phyloP scores from a whole-genome alignment of 2,113 vertebrate genomes.

The Aleadryas rufinucha region DNA sequence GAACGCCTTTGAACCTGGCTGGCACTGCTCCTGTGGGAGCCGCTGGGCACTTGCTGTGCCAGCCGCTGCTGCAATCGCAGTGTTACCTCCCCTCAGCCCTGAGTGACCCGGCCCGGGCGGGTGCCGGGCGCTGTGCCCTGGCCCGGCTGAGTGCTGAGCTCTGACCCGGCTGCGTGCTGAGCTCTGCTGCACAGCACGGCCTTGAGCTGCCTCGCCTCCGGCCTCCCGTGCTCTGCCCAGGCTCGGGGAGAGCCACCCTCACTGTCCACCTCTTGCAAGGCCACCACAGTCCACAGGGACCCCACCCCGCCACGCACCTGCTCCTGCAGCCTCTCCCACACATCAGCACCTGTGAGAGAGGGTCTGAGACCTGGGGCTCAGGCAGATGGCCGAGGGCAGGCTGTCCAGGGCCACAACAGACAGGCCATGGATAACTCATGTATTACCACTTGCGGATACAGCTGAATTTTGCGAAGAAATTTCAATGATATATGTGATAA shows the following conservation, averaged over 20 bases:
- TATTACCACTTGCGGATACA: background rate
- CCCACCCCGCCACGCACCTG: fast-evolving
- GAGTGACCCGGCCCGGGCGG: fast-evolving
- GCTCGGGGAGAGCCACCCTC: background rate
- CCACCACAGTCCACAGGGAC: fast-evolving
- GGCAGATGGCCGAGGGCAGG: fast-evolving
- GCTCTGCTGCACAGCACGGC: fast-evolving
- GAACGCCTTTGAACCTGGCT: background rate
- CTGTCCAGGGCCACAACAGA: fast-evolving
- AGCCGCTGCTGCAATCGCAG: fast-evolving
- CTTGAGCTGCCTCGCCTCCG: fast-evolving
- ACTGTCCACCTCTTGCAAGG: fast-evolving
- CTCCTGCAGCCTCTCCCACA: background rate
- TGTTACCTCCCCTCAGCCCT: fast-evolving
- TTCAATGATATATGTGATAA: background rate
- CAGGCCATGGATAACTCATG: background rate
- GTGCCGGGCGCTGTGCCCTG: fast-evolving
- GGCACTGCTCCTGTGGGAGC: fast-evolving
- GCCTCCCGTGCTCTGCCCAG: fast-evolving
- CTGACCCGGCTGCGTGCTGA: fast-evolving
- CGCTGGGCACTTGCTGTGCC: background rate
- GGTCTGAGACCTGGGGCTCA: fast-evolving
- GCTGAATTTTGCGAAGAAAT: background rate
- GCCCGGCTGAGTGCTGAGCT: fast-evolving
- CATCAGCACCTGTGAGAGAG: fast-evolving